Evolutionary conservation across 2,888 invertebrate species (phyloP), one percentile per base, ranked within the genome.

Genomic region (Sialis fuliginosa): DNA sequence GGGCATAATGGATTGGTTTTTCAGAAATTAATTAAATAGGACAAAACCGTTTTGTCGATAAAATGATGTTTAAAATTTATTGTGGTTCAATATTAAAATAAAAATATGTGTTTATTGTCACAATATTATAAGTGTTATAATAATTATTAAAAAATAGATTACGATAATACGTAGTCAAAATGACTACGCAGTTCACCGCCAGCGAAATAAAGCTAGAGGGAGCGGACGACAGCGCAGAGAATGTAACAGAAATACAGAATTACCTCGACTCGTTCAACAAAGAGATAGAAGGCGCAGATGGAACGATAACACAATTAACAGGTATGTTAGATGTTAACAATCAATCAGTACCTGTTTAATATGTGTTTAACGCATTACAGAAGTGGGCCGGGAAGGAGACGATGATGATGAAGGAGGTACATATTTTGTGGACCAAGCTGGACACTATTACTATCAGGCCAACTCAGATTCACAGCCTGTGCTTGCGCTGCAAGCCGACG

Each of bases 221-320:
- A 3, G 62, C 62, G 40, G 68, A 70, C 47, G 49, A 59, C n/a
- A 10, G 33, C 6, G 34, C 30, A 10, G 66, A 66, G 51, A 65
- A 62, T 53, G 77, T 80, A 33, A 77, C 77, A 6, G 79, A 84
- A 56, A 77, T 89, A 53, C 85, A 88, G 58, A 79, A 80, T 42
- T 89, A 88, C 58, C 67, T 90, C 52, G 82, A 81, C 50, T 81
- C 81, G 12, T 86, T 87, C 60, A 83, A 87, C 56, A 85, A 85
- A 58, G 85, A 87, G 63, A 83, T 85, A 52, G 77, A 77, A 54
- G 71, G 71, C 31, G 69, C 69, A 48, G 73, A 71, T 56, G 64
- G 65, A 9, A 52, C 55, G 33, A 57, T 62, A 41, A 62, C 62
- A 51, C 62, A 60, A 54, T 62, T 69, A 37, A 53, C 67, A 59